Conservation (phyloP, 2,797 vertebrate genomes). For the Buphagus erythrorhynchus region DNA sequence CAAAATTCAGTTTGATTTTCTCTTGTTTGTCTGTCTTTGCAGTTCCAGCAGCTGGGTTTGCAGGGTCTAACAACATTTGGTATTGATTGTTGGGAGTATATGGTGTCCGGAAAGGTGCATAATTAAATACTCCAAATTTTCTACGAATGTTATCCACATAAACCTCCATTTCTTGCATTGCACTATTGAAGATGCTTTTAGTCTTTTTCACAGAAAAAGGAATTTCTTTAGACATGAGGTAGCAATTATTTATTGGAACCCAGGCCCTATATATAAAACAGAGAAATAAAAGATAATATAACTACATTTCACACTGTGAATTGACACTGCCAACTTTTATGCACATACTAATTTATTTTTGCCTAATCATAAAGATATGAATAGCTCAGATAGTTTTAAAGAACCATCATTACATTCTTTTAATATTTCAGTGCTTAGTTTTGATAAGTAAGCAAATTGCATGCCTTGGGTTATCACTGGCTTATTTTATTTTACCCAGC, state of each 20-base stretch:
- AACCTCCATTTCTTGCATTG: slow-evolving; percentile 99
- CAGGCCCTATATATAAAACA: slow-evolving; percentile 86
- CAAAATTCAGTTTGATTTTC: slow-evolving; percentile 95
- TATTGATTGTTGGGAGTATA: slow-evolving; percentile 97
- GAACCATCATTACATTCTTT: background rate
- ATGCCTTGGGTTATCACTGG: background rate
- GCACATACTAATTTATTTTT: background rate
- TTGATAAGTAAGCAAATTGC: background rate
- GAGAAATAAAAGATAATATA: background rate
- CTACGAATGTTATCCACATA: slow-evolving; percentile 98
- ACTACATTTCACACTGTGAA: background rate
- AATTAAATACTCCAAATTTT: slow-evolving; percentile 96
- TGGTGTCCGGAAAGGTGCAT: slow-evolving; percentile 96
- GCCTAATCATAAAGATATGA: background rate
- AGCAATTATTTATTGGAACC: slow-evolving; percentile 99
- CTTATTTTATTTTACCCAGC: background rate
- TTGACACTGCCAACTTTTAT: background rate
- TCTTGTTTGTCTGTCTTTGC: slow-evolving; percentile 93
- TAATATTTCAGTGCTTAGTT: background rate
- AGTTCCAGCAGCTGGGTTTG: slow-evolving; percentile 89
- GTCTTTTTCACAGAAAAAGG: slow-evolving; percentile 99
- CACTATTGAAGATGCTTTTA: slow-evolving; percentile 99
- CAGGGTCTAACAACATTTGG: slow-evolving; percentile 94
- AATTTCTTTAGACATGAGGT: slow-evolving; percentile 99
- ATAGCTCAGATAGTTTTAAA: background rate